Conservation (phyloP, 1,140 invertebrate genomes). For the Zaprionus nigranus region DNA sequence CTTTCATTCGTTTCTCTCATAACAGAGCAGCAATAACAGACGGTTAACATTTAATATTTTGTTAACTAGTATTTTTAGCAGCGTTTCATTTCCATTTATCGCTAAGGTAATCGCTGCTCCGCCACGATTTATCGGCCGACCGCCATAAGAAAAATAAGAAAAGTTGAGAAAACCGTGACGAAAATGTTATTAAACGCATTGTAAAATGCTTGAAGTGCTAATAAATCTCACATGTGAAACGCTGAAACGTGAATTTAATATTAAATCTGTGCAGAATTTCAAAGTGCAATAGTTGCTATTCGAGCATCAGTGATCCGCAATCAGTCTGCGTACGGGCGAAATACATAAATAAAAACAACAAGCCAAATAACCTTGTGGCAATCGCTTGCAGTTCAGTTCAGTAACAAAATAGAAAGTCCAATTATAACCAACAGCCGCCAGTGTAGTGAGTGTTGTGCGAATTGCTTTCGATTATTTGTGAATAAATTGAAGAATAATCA, state of each 20-base stretch:
- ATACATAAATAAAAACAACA: conserved; percentile 61
- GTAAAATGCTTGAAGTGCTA: conserved; percentile 67
- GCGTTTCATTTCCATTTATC: background rate
- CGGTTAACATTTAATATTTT: background rate
- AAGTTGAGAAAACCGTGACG: conserved; percentile 57
- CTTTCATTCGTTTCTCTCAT: background rate
- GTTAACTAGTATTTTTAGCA: background rate
- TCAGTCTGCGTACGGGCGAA: conserved; percentile 37
- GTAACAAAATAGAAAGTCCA: conserved; percentile 72
- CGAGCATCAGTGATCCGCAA: conserved; percentile 46
- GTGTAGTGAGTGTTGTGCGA: conserved; percentile 67
- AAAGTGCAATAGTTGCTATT: conserved; percentile 65
- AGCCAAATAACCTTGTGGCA: conserved; percentile 68
- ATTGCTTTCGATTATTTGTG: conserved; percentile 37
- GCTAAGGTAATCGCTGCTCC: conserved; percentile 18
- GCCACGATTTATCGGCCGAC: conserved; percentile 50
- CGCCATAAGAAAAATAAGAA: conserved; percentile 61
- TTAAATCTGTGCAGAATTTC: conserved; percentile 69
- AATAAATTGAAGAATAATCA: conserved; percentile 26
- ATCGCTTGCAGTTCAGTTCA: conserved; percentile 44
- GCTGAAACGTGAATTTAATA: conserved; percentile 60
- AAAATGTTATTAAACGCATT: conserved; percentile 71
- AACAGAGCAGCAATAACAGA: background rate
- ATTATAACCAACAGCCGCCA: conserved; percentile 61
- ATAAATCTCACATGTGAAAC: conserved; percentile 62